Percentiles rank a stretch among this genome's conserved stretches.
Evolutionary conservation across 92 coral and sea anemone genomes (phyloP).

Genomic region (Heteractis magnifica): DNA sequence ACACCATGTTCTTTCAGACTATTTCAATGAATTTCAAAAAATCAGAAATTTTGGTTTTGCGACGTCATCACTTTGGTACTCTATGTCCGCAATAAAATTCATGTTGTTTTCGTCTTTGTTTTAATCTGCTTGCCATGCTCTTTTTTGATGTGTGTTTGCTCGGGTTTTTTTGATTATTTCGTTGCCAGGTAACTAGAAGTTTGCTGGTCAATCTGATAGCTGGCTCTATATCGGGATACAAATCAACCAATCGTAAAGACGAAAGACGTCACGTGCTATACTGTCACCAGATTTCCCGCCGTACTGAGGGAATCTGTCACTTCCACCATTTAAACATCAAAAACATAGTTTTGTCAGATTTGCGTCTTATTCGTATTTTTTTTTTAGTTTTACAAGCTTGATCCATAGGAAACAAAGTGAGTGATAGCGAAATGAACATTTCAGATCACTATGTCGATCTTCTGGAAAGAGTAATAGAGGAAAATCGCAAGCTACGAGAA

Average conservation of each 20-base stretch:
- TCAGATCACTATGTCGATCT: conserved; percentile 1
- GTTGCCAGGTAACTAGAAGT: background rate
- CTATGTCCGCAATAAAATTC: background rate
- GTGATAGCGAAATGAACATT: background rate
- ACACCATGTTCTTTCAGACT: too few relatives aligned
- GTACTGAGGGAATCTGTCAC: background rate
- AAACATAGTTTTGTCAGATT: too few relatives aligned
- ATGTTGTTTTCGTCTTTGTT: background rate
- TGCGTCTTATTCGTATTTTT: background rate
- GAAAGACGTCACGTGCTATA: background rate
- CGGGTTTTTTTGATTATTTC: background rate
- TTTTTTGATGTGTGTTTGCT: background rate
- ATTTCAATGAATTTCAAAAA: too few relatives aligned
- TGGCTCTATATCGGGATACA: background rate
- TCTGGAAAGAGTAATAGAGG: background rate
- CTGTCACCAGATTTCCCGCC: background rate
- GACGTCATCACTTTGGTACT: too few relatives aligned
- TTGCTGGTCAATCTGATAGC: background rate
- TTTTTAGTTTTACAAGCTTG: background rate
- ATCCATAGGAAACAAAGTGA: background rate
- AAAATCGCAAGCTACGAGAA: background rate
- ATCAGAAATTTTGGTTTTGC: too few relatives aligned
- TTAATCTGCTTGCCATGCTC: background rate
- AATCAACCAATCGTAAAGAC: background rate
- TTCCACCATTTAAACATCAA: too few relatives aligned